These are phyloP conservation scores for Leguminivora glycinivorella DNA, from an alignment of 1,140 invertebrate species.

Conservation along the genomic window DNA sequence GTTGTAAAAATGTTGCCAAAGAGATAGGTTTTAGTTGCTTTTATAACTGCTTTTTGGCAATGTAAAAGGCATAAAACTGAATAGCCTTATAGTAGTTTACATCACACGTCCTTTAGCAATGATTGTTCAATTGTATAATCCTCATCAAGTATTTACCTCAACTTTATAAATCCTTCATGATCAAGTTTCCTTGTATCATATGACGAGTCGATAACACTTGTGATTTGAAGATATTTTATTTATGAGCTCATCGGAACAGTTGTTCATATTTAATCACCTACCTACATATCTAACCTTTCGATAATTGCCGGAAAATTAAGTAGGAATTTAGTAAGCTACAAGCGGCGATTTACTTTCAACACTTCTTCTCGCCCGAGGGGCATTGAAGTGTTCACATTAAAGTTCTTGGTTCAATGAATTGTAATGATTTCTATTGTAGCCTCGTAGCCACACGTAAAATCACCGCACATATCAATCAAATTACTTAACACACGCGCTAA, in stretches of 20 bases:
- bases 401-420: not conserved
- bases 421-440: not conserved
- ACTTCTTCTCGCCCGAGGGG: not conserved
- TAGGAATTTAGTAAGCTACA: no score
- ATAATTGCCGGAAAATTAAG: no score
- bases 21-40: not conserved
- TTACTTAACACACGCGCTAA: not conserved
- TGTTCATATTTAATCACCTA: no score
- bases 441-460: not conserved
- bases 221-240: not conserved
- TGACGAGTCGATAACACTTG: no score
- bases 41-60: not conserved
- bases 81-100: not conserved
- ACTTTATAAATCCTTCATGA: not conserved
- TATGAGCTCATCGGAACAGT: not conserved
- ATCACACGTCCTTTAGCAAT: not conserved
- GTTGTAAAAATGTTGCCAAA: conserved; percentile 12
- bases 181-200: not conserved
- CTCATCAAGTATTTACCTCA: not conserved
- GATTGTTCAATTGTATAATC: not conserved
- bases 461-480: conserved; percentile 3
- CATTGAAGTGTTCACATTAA: not conserved
- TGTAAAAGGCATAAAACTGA: not conserved
- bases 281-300: no score
- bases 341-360: not conserved